Percentiles rank a stretch among this genome's conserved stretches.
phyloP scores from a whole-genome alignment of 2,888 invertebrate genomes.

The Microplitis deprimator region DNA sequence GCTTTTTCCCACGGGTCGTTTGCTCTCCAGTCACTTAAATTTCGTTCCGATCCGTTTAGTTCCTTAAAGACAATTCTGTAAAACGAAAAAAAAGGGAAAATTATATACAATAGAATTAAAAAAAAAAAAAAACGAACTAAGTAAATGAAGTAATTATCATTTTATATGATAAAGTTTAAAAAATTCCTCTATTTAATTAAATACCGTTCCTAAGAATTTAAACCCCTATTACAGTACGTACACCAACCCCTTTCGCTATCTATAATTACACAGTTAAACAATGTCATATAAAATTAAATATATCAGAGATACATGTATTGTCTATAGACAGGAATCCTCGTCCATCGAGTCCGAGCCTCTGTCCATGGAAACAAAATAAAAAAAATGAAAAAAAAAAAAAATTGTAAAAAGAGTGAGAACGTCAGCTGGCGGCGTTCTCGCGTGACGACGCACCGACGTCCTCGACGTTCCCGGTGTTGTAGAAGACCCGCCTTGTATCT shows the following conservation, averaged over 20 bases:
- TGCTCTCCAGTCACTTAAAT: no score
- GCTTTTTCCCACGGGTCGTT: no score
- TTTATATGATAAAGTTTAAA: background rate
- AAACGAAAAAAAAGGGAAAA: no score
- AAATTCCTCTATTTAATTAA: background rate
- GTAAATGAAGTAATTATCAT: background rate
- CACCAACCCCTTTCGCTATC: background rate
- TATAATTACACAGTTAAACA: background rate
- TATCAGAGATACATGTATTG: background rate
- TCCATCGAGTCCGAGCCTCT: background rate
- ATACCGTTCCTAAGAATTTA: background rate
- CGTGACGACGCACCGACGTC: conserved; percentile 63
- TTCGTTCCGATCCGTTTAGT: no score
- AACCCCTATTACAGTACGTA: background rate
- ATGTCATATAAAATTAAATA: background rate
- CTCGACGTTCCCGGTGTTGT: conserved; percentile 37
- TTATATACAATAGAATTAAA: background rate
- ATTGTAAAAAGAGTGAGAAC: conserved; percentile 50
- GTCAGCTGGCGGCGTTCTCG: conserved; percentile 66
- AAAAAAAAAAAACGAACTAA: background rate
- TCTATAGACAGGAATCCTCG: conserved; percentile 7
- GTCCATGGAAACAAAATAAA: background rate
- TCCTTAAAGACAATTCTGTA: no score
- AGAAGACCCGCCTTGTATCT: conserved; percentile 38
- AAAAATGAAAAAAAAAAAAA: conserved; percentile 32